These are phyloP conservation scores for Sebastes trivittatus DNA, from an alignment of 2,797 vertebrate species.

Conservation along the genomic window DNA sequence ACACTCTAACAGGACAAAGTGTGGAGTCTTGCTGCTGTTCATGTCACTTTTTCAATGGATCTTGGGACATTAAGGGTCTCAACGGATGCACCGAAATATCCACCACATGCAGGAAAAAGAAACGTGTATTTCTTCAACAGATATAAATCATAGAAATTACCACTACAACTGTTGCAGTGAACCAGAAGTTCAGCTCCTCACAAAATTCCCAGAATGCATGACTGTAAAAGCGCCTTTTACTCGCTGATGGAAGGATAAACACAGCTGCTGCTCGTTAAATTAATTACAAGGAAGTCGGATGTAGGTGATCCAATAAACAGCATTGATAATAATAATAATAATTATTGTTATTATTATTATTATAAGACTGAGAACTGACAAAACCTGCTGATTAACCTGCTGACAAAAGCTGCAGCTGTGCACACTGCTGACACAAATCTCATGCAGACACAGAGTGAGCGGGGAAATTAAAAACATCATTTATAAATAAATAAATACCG, in stretches of 20 bases:
- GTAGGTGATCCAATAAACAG: neutral
- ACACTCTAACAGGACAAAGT: neutral
- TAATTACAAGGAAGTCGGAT: neutral
- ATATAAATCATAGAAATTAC: neutral
- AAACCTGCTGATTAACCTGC: too few species aligned
- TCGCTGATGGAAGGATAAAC: neutral
- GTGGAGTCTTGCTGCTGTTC: neutral
- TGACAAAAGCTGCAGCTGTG: too few species aligned
- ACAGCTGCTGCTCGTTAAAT: slow-evolving; percentile 1
- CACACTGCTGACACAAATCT: too few species aligned
- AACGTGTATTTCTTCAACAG: neutral
- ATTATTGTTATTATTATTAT: neutral
- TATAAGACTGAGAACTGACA: neutral
- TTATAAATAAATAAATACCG: too few species aligned
- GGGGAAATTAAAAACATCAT: too few species aligned
- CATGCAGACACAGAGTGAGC: too few species aligned
- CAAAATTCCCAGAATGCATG: neutral
- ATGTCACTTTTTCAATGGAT: neutral
- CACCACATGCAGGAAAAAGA: neutral
- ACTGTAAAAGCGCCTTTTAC: neutral
- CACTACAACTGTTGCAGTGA: neutral
- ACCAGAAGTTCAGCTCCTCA: neutral
- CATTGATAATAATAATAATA: neutral
- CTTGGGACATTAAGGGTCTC: neutral
- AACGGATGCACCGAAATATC: neutral